Conservation (phyloP, 2,797 vertebrate species). For the Malacoraja senta region DNA sequence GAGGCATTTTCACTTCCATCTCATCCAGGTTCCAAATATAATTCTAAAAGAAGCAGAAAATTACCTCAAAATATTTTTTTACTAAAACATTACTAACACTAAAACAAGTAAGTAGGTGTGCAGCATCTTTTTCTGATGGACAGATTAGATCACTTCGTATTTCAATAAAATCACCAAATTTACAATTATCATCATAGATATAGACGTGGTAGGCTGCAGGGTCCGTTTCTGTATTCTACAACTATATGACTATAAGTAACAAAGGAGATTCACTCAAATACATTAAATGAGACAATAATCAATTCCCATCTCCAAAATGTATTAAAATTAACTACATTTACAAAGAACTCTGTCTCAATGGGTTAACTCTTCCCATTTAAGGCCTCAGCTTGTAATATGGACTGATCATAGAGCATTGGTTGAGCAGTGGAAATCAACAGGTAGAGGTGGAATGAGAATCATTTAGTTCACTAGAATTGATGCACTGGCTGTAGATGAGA, state of each 20-base stretch:
- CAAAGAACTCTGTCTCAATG: not conserved
- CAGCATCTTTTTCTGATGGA: not conserved
- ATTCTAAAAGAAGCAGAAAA: slow-evolving; percentile 43
- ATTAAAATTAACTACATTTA: not conserved
- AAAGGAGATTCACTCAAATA: not conserved
- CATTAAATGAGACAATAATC: not conserved
- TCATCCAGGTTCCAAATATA: slow-evolving; percentile 53
- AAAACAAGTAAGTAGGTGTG: not conserved
- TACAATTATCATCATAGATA: no score
- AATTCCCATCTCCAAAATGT: not conserved
- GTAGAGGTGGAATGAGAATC: no score
- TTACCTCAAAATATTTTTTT: not conserved
- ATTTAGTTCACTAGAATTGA: not conserved
- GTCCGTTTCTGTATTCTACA: no score
- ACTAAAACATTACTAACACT: no score
- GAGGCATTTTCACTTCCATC: slow-evolving; percentile 53
- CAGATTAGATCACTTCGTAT: not conserved
- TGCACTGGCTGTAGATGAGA: not conserved
- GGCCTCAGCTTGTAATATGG: not conserved
- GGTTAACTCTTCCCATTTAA: not conserved
- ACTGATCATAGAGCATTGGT: not conserved
- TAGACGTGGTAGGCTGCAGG: no score
- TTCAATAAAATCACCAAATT: not conserved
- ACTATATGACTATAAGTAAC: not conserved
- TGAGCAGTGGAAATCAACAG: not conserved